phyloP scores from a whole-genome alignment of 2,888 invertebrate species.

The Apamea epomidion region DNA sequence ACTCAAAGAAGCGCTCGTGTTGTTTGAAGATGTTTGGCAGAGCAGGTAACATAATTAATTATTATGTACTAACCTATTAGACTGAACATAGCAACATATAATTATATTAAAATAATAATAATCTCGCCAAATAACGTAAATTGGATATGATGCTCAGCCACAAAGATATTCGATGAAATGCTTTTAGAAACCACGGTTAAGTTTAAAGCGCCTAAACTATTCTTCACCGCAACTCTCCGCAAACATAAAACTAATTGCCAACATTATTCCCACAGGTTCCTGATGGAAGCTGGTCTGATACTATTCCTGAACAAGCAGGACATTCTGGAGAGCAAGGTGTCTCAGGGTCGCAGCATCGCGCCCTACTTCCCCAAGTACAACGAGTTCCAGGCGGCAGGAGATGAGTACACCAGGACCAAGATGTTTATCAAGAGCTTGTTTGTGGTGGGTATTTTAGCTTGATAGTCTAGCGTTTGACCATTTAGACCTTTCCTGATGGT shows the following conservation, averaged over 20 bases:
- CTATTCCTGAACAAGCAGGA: constrained; percentile 96
- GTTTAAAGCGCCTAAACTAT: constrained; percentile 9
- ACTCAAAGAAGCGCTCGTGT: constrained; percentile 92
- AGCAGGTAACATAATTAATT: constrained; percentile 90
- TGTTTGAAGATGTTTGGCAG: constrained; percentile 95
- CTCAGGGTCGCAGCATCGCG: constrained; percentile 91
- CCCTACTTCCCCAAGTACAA: constrained; percentile 92
- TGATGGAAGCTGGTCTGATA: constrained; percentile 94
- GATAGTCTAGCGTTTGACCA: not conserved
- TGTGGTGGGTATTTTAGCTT: constrained; percentile 84
- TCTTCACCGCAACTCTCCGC: constrained; percentile 5
- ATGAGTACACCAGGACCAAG: constrained; percentile 92
- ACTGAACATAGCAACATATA: not conserved
- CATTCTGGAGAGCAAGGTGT: constrained; percentile 93
- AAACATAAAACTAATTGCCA: not conserved
- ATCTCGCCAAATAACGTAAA: not conserved
- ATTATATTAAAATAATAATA: not conserved
- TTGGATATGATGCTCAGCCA: not conserved
- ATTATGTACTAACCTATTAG: not conserved
- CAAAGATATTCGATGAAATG: not conserved
- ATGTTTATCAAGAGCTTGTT: constrained; percentile 93
- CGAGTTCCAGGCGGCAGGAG: constrained; percentile 88
- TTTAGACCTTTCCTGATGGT: not conserved
- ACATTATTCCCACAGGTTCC: constrained; percentile 88
- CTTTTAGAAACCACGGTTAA: not conserved